phyloP scores from a whole-genome alignment of 2,888 invertebrate species.

The Agapostemon virescens region DNA sequence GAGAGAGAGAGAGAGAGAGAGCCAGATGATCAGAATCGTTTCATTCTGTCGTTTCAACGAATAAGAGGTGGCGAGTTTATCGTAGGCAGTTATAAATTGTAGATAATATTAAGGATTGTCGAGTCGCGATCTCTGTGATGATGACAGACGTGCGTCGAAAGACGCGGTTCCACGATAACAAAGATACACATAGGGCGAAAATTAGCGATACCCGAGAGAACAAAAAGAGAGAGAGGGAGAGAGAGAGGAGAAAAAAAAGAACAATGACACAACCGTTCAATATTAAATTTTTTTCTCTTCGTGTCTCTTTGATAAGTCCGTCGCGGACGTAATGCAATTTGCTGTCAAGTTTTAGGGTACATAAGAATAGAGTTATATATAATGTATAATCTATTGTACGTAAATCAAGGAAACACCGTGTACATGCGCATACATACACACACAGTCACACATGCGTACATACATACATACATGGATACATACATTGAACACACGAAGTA shows the following conservation, averaged over 20 bases:
- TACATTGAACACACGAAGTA: conserved; percentile 34
- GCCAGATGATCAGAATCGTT: conserved; percentile 39
- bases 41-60: conserved; percentile 56
- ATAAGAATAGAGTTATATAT: conserved; percentile 58
- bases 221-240: neutral
- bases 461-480: conserved; percentile 26
- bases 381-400: conserved; percentile 53
- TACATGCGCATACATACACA: neutral
- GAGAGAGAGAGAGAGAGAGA: too few species aligned
- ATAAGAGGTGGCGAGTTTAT: conserved; percentile 51
- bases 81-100: conserved; percentile 50
- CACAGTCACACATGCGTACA: conserved; percentile 26
- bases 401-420: neutral
- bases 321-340: conserved; percentile 58
- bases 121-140: conserved; percentile 72
- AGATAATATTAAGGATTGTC: conserved; percentile 47
- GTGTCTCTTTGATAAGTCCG: conserved; percentile 53
- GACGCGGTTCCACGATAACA: neutral
- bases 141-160: conserved; percentile 37
- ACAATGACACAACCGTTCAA: conserved; percentile 27
- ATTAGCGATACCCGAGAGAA: conserved; percentile 21
- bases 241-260: too few species aligned
- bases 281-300: conserved; percentile 38
- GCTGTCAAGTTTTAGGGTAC: conserved; percentile 54
- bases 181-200: conserved; percentile 25